phyloP scores from a whole-genome alignment of 2,797 vertebrate genomes.

The Gymnodraco acuticeps region DNA sequence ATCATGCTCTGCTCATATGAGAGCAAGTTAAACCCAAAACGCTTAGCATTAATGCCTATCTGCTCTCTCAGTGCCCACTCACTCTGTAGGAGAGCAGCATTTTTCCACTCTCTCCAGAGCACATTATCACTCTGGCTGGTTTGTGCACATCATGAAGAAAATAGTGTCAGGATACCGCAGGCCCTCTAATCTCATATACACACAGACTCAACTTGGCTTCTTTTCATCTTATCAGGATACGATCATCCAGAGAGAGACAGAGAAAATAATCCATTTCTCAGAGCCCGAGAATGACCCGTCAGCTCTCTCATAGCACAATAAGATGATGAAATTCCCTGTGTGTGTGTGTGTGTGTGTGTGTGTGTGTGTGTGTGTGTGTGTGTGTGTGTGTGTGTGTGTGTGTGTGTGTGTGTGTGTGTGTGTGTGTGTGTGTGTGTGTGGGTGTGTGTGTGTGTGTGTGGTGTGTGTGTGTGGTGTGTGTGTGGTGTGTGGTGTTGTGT shows the following conservation, averaged over 20 bases:
- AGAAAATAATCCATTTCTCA: conserved; percentile 75
- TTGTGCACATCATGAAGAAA: conserved; percentile 49
- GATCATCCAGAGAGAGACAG: conserved; percentile 68
- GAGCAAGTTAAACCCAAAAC: conserved; percentile 24
- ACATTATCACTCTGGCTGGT: conserved; percentile 25
- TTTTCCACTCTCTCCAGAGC: conserved; percentile 25
- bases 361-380: no score
- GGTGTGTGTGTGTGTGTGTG: no score
- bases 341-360: neutral
- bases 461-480: no score
- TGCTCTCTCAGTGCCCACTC: conserved; percentile 41
- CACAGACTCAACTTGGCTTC: conserved; percentile 55
- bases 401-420: conserved; percentile 31
- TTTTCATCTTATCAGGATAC: conserved; percentile 70
- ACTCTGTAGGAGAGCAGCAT: conserved; percentile 25
- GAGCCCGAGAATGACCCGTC: conserved; percentile 57
- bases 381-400: neutral
- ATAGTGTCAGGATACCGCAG: conserved; percentile 14
- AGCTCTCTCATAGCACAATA: conserved; percentile 68
- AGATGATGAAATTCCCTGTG: conserved; percentile 70
- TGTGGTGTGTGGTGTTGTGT: no score
- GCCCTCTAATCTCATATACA: conserved; percentile 39
- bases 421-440: no score
- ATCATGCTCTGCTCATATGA: conserved; percentile 40
- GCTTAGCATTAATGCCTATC: conserved; percentile 48